Base-by-base conservation (phyloP, 2,888 invertebrate genomes). In the Xylota segnis region DNA sequence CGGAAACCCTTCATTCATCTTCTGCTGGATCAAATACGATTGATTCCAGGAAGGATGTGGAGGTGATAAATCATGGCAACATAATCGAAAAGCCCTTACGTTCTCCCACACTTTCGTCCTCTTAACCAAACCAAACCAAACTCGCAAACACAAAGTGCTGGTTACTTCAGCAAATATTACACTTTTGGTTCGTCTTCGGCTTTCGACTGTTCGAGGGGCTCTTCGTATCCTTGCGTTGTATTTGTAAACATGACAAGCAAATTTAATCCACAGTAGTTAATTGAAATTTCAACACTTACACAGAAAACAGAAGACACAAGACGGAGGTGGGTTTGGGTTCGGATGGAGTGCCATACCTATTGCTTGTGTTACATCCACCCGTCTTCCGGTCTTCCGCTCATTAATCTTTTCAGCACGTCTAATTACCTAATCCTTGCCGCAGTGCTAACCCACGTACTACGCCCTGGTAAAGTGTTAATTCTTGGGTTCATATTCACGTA, bases 361-460 rank as follows among this genome's bases (percentile, higher is more conserved):
- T 50, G 12, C 54, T 50, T 65, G 23, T 34, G 16, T 23, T 23
- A 45, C 37, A 16, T 45, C 14, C 50, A 50, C 52, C 40, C 66
- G 43, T 58, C 65, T 63, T 63, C 63, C 32, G 79, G 74, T 78
- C 74, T 78, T 84, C 63, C 34, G 18, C 68, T 79, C 83, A 79
- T 84, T 84, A 79, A 84, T 84, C 83, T 84, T 74, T 70, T 65
- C 74, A 75, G 78, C 78, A 83, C 74, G 63, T 84, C 78, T 84
- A 84, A 84, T 84, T 84, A 75, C 65, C 79, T 47, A 79, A 79
- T 74, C 74, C 70, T 43, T 10, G 45, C 63, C 70, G 23, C 63
- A 79, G 29, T 65, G 18, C 70, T 63, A 29, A 63, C 14, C 68
- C 65, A 79, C 52, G 78, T 78, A 70, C 37, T 43, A 2, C 32